Percentiles rank a stretch among this genome's conserved stretches.
These are phyloP conservation scores for Staurois parvus DNA, from an alignment of 2,797 vertebrate species.

Conservation along the genomic window DNA sequence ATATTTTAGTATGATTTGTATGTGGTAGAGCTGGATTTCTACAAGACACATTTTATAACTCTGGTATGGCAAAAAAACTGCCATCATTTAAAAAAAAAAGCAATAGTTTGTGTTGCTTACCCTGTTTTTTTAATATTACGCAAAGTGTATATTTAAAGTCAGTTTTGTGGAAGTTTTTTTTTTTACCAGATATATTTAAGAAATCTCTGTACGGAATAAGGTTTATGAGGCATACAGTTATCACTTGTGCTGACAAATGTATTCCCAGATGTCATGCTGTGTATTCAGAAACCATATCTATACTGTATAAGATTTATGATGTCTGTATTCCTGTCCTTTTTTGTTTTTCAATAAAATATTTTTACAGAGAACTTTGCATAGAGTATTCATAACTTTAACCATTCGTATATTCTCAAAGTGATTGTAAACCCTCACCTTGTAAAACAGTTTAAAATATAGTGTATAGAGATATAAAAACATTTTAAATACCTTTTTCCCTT, in stretches of 20 bases:
- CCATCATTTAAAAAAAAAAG: conserved; percentile 67
- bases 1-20: conserved; percentile 72
- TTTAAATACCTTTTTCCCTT: too few relatives aligned
- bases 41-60: conserved; percentile 75
- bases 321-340: conserved; percentile 9
- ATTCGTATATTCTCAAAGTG: too few relatives aligned
- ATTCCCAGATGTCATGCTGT: conserved; percentile 11
- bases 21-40: conserved; percentile 77
- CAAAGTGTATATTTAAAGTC: neutral
- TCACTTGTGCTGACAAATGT: neutral
- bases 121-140: conserved; percentile 71
- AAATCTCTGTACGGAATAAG: neutral
- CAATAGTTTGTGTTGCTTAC: conserved; percentile 74
- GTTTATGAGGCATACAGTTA: conserved; percentile 23
- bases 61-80: conserved; percentile 74
- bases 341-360: conserved; percentile 39
- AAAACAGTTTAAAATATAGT: too few relatives aligned
- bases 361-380: conserved; percentile 4
- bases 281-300: neutral
- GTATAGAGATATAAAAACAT: too few relatives aligned
- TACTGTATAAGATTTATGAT: conserved; percentile 8
- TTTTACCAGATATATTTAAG: conserved; percentile 73
- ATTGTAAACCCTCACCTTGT: too few relatives aligned
- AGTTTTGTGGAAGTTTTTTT: conserved; percentile 48
- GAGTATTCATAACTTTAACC: neutral